Base-by-base conservation (phyloP, 2,888 invertebrate genomes). In the Cephonodes hylas region DNA sequence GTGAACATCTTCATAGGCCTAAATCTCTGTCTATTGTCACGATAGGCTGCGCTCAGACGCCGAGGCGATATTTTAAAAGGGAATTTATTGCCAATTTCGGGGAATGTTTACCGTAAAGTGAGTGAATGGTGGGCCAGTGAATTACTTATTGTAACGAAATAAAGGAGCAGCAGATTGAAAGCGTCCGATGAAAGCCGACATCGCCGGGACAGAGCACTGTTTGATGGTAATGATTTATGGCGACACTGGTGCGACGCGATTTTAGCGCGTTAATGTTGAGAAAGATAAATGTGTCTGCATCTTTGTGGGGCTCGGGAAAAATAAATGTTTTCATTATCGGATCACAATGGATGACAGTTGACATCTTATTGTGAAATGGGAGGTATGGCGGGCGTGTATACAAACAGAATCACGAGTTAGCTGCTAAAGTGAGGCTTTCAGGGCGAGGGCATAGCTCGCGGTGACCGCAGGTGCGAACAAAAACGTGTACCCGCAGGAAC, bases 151-250 rank as follows among this genome's bases (percentile, higher is more conserved):
- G 90, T 91, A 88, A 91, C 89, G 81, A 86, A 88, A 91, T 90
- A 91, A 91, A 89, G 85, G 88, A 86, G 76, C 71, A 83, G 83
- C 85, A 88, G 88, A 91, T 90, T 90, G 90, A 89, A 90, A 88
- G 85, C 86, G 86, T 84, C 86, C 85, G 85, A 86, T 89, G 88
- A 88, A 90, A 89, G 86, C 81, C 84, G 86, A 84, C 84, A 82
- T 82, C 81, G 71, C 63, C 76, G 75, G 75, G 74, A 77, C 71
- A 77, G 80, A 83, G 76, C 75, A 80, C 79, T 83, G 86, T 86
- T 88, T 89, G 88, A 88, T 88, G 89, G 80, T 89, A 90, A 91
- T 91, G 90, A 92, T 91, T 91, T 89, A 91, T 89, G 86, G 80
- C 81, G 86, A 86, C 88, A 83, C 84, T 81, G 83, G 83, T 84